Evolutionary conservation across 2,113 vertebrate genomes (phyloP).

Genomic region (Phodopus roborovskii): DNA sequence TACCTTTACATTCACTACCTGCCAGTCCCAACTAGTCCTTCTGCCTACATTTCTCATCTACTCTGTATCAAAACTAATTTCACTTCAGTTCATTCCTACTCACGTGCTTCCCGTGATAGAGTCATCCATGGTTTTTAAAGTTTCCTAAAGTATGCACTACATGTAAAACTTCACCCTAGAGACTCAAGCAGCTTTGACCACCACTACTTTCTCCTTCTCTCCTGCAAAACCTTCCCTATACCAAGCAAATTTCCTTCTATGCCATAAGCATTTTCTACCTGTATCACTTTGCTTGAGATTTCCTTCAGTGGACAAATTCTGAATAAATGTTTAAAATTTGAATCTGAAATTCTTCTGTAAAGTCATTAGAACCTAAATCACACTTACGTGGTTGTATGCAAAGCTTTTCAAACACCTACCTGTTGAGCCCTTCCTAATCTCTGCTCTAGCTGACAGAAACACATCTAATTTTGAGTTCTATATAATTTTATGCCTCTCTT

Average conservation of each 20-base stretch:
- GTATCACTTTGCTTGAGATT: slow-evolving; percentile 39
- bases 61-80: not conserved
- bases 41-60: not conserved
- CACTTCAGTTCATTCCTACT: not conserved
- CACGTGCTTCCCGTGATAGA: not conserved
- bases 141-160: not conserved
- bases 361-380: not conserved
- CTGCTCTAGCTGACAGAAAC: not conserved
- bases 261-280: not conserved
- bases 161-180: not conserved
- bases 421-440: not conserved
- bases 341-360: not conserved
- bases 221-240: rapidly evolving
- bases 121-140: not conserved
- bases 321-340: not conserved
- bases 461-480: not conserved
- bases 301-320: slow-evolving; percentile 54
- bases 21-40: not conserved
- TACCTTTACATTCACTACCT: not conserved
- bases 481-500: not conserved
- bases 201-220: not conserved
- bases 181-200: not conserved
- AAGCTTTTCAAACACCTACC: not conserved
- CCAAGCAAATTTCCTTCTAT: not conserved
- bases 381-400: not conserved